Percentiles rank a stretch among this genome's conserved stretches.
Evolutionary conservation across 2,888 invertebrate genomes (phyloP).

Genomic region (Heliconius aoede): DNA sequence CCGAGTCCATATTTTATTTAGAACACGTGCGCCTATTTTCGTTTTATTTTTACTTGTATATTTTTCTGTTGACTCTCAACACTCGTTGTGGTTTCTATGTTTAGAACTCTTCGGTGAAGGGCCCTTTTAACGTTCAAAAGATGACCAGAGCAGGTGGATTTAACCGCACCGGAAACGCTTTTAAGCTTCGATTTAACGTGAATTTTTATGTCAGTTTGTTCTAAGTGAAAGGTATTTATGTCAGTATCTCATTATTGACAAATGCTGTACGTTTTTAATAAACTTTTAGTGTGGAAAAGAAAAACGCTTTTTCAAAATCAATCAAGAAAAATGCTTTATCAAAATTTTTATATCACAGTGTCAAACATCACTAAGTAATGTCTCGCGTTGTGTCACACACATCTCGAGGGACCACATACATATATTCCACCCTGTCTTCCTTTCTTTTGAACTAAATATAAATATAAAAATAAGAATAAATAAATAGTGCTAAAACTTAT

Average conservation of each 20-base stretch:
- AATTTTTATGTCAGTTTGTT: not conserved
- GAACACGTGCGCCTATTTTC: slow-evolving; percentile 20
- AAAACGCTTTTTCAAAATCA: too few relatives aligned
- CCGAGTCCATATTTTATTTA: slow-evolving; percentile 17
- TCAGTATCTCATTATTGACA: not conserved
- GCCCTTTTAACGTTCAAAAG: slow-evolving; percentile 42
- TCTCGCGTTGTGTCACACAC: slow-evolving; percentile 36
- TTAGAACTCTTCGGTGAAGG: slow-evolving; percentile 39
- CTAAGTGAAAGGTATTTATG: not conserved
- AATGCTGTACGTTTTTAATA: not conserved
- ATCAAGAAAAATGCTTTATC: not conserved
- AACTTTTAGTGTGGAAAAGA: not conserved
- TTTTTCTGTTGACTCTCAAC: slow-evolving; percentile 37
- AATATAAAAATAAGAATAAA: not conserved
- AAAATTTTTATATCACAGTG: slow-evolving; percentile 40
- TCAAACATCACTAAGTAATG: slow-evolving; percentile 38
- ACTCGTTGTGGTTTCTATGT: slow-evolving; percentile 43
- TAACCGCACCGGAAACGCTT: slow-evolving; percentile 41
- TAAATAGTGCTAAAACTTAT: not conserved
- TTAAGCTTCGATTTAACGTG: slow-evolving; percentile 16
- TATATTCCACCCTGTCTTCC: slow-evolving; percentile 14
- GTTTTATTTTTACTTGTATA: slow-evolving; percentile 31
- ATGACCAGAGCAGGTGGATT: slow-evolving; percentile 37
- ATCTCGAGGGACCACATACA: slow-evolving; percentile 27
- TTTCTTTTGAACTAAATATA: slow-evolving; percentile 11